Conservation (phyloP, 2,797 vertebrate species). For the Pipistrellus pipistrellus region DNA sequence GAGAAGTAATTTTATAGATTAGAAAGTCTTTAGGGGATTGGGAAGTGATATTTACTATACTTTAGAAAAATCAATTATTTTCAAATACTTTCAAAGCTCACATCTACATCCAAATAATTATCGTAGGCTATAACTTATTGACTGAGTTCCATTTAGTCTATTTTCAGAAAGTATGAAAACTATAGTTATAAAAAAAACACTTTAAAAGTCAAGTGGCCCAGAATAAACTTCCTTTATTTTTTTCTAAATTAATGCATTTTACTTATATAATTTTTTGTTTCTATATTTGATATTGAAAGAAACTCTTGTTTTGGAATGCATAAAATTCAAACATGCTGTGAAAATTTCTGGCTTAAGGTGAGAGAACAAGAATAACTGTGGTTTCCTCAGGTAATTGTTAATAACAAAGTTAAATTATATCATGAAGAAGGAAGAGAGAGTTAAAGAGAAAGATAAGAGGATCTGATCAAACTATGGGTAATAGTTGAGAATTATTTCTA, state of each 20-base stretch:
- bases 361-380: neutral
- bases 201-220: neutral
- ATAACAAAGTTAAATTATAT: conserved; percentile 1
- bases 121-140: neutral
- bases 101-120: neutral
- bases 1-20: neutral
- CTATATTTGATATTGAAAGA: neutral
- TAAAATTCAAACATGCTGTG: neutral
- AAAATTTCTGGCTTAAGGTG: conserved; percentile 6
- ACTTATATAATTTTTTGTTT: neutral
- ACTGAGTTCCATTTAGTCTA: neutral
- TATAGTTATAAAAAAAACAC: neutral
- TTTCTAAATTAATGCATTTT: conserved; percentile 24
- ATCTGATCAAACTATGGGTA: neutral
- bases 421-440: neutral
- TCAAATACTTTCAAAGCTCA: conserved; percentile 15
- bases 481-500: neutral
- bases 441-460: conserved; percentile 5
- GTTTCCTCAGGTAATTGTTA: neutral
- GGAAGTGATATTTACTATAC: neutral
- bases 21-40: neutral
- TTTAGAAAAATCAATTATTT: neutral
- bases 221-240: neutral
- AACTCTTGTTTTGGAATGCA: neutral
- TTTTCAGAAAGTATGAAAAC: conserved; percentile 16